A percentile compares a stretch with the other conserved stretches of the same genome.
Evolutionary conservation across 1,140 invertebrate genomes (phyloP).

Genomic region (Scaptodrosophila lebanonensis): DNA sequence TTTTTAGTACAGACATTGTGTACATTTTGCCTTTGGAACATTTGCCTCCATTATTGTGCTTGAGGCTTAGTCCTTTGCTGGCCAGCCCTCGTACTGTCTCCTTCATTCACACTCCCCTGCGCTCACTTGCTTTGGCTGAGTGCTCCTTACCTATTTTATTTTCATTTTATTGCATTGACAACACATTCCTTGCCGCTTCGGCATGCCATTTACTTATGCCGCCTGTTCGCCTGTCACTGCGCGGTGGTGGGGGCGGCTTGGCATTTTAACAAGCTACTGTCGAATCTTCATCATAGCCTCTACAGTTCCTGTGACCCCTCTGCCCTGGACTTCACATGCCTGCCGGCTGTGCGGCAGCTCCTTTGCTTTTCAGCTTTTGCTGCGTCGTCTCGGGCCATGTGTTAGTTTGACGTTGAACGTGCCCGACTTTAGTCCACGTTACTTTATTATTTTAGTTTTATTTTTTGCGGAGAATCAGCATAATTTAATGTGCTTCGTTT

Average conservation of each 20-base stretch:
- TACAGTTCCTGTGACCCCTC: conserved; percentile 22
- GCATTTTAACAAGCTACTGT: conserved; percentile 72
- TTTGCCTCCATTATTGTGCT: conserved; percentile 54
- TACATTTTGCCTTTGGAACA: conserved; percentile 18
- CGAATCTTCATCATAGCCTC: conserved; percentile 46
- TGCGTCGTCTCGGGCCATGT: conserved; percentile 35
- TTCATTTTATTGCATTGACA: conserved; percentile 71
- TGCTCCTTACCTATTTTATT: no score
- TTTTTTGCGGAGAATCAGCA: no score
- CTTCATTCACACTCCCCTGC: no score
- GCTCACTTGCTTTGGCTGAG: no score
- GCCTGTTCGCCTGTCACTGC: background rate
- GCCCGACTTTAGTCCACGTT: conserved; percentile 45
- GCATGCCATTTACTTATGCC: background rate
- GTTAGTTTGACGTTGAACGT: conserved; percentile 58
- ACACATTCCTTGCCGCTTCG: conserved; percentile 31
- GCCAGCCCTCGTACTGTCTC: background rate
- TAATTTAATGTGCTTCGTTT: conserved; percentile 55
- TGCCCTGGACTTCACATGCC: conserved; percentile 33
- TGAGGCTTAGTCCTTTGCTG: conserved; percentile 26
- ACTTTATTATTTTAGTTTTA: no score
- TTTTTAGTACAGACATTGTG: conserved; percentile 9
- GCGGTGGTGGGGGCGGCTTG: conserved; percentile 11
- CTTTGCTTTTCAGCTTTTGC: conserved; percentile 52
- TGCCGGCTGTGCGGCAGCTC: conserved; percentile 18